These are phyloP conservation scores for Pseudochaenichthys georgianus DNA, from an alignment of 2,797 vertebrate genomes.

Conservation along the genomic window DNA sequence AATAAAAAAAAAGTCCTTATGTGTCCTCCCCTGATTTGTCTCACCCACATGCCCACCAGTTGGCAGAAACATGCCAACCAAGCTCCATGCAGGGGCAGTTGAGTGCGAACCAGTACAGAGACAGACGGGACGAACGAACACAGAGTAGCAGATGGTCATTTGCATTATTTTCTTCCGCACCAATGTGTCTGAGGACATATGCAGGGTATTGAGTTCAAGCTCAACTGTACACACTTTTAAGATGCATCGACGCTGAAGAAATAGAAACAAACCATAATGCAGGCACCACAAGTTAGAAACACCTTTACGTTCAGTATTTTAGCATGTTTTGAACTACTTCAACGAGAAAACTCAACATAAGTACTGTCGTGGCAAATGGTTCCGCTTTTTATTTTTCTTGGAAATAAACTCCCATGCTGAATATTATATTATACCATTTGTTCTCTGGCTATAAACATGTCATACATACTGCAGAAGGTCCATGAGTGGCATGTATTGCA, in stretches of 20 bases:
- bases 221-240: neutral
- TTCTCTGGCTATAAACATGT: constrained; percentile 25
- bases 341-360: neutral
- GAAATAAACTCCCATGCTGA: neutral
- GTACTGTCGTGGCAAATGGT: no score
- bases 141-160: constrained; percentile 58
- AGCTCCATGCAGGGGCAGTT: constrained; percentile 34
- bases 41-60: constrained; percentile 39
- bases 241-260: neutral
- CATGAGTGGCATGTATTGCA: constrained; percentile 14
- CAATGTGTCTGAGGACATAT: constrained; percentile 17
- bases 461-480: constrained; percentile 31
- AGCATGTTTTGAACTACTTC: neutral
- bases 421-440: constrained; percentile 23
- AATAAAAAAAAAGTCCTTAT: neutral
- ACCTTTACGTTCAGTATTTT: no score
- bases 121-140: constrained; percentile 25
- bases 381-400: neutral
- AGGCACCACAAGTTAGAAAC: neutral
- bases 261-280: neutral
- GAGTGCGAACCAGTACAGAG: constrained; percentile 22
- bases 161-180: constrained; percentile 49
- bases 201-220: neutral
- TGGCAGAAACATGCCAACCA: constrained; percentile 40
- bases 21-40: constrained; percentile 5